These are phyloP conservation scores for Enteromius mattozi DNA, from an alignment of 2,797 vertebrate genomes.

Conservation along the genomic window DNA sequence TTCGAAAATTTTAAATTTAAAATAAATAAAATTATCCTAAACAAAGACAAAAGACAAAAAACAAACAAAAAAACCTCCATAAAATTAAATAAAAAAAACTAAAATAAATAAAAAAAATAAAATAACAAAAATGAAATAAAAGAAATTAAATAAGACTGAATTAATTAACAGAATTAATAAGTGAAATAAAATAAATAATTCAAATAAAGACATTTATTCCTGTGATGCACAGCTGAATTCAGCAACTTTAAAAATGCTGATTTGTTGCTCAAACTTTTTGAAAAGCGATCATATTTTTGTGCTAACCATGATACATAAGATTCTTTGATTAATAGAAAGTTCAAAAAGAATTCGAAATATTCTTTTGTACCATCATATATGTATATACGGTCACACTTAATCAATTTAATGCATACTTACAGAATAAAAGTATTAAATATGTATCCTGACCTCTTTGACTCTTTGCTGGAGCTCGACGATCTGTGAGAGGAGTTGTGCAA, in stretches of 20 bases:
- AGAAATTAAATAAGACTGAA: too few species aligned
- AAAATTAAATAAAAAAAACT: too few species aligned
- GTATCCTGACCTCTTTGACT: constrained; percentile 87
- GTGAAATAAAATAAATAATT: too few species aligned
- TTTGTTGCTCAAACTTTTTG: background rate
- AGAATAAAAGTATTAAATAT: background rate
- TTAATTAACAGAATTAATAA: too few species aligned
- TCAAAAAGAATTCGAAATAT: background rate
- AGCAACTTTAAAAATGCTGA: background rate
- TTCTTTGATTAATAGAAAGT: background rate
- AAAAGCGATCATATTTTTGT: background rate
- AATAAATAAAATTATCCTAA: too few species aligned
- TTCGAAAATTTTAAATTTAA: too few species aligned
- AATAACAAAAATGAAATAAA: too few species aligned
- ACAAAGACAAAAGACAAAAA: too few species aligned
- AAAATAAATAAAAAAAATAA: too few species aligned
- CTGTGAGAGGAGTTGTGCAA: constrained; percentile 91
- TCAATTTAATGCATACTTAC: background rate
- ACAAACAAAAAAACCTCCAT: too few species aligned
- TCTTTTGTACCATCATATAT: background rate
- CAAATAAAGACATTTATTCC: background rate
- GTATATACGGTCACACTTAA: background rate
- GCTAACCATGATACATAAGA: background rate
- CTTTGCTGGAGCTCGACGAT: constrained; percentile 94
- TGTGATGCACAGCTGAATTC: background rate